These are phyloP conservation scores for Lomographa bimaculata DNA, from an alignment of 2,888 invertebrate genomes.

Conservation along the genomic window DNA sequence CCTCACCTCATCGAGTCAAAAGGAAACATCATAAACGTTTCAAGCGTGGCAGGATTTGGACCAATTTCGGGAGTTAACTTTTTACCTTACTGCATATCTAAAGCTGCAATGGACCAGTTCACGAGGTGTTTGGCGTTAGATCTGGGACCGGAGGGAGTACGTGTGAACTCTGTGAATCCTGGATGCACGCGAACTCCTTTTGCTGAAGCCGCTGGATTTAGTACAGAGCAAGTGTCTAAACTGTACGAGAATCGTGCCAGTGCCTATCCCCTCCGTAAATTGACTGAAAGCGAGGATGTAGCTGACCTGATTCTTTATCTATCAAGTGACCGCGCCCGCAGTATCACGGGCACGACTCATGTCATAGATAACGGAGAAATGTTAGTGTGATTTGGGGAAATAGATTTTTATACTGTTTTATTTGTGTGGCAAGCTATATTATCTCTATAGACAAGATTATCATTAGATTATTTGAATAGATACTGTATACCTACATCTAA, in stretches of 20 bases:
- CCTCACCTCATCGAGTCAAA: slow-evolving; percentile 91
- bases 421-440: not conserved
- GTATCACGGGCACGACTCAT: slow-evolving; percentile 91
- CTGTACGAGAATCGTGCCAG: slow-evolving; percentile 91
- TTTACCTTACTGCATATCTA: slow-evolving; percentile 95
- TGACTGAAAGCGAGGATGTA: slow-evolving; percentile 92
- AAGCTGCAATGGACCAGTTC: slow-evolving; percentile 96
- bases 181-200: slow-evolving; percentile 92
- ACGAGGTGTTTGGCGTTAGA: slow-evolving; percentile 95
- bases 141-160: slow-evolving; percentile 88
- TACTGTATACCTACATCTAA: no score
- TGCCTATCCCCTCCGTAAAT: slow-evolving; percentile 94
- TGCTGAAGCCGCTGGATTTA: slow-evolving; percentile 86
- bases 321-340: slow-evolving; percentile 93
- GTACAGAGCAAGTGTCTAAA: slow-evolving; percentile 81
- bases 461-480: no score
- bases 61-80: slow-evolving; percentile 85
- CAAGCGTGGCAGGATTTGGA: slow-evolving; percentile 93
- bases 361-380: slow-evolving; percentile 76
- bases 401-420: not conserved
- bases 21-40: slow-evolving; percentile 95
- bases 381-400: slow-evolving; percentile 42
- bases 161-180: slow-evolving; percentile 96
- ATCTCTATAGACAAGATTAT: no score
- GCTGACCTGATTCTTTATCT: slow-evolving; percentile 95